A percentile compares a stretch with the other conserved stretches of the same genome.
phyloP scores from a whole-genome alignment of 2,888 invertebrate species.

The Orthonevra nobilis region DNA sequence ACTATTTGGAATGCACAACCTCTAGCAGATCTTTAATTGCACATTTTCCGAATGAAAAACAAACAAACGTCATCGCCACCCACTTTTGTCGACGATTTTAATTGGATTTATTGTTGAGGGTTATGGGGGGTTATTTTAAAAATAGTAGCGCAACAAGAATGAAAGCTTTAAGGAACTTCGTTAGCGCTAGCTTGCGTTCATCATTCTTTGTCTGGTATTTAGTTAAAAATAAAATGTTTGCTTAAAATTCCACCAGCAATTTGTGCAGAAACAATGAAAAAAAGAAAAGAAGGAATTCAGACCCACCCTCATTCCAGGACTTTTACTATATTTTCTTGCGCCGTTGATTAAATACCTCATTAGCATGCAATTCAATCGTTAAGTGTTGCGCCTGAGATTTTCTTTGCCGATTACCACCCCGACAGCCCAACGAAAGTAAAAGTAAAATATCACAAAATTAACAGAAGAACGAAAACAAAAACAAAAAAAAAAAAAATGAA shows the following conservation, averaged over 20 bases:
- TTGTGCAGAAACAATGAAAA: slow-evolving; percentile 18
- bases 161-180: slow-evolving; percentile 39
- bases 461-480: no score
- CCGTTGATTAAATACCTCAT: slow-evolving; percentile 68
- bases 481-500: slow-evolving; percentile 23
- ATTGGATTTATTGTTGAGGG: slow-evolving; percentile 35
- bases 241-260: slow-evolving; percentile 50
- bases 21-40: slow-evolving; percentile 10
- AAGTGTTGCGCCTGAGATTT: slow-evolving; percentile 70
- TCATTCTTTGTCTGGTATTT: slow-evolving; percentile 47
- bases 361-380: slow-evolving; percentile 70
- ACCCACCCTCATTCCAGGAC: slow-evolving; percentile 46
- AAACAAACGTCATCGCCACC: not conserved
- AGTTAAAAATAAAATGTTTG: slow-evolving; percentile 6
- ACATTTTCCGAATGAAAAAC: slow-evolving; percentile 34
- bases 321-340: slow-evolving; percentile 51
- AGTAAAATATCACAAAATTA: slow-evolving; percentile 64
- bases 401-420: slow-evolving; percentile 42
- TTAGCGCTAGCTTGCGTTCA: slow-evolving; percentile 53
- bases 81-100: slow-evolving; percentile 19
- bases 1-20: no score
- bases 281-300: slow-evolving; percentile 29
- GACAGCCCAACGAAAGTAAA: slow-evolving; percentile 49
- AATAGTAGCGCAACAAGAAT: slow-evolving; percentile 4
- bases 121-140: slow-evolving; percentile 6